These are phyloP conservation scores for Antennarius striatus DNA, from an alignment of 2,113 vertebrate species.

Conservation along the genomic window DNA sequence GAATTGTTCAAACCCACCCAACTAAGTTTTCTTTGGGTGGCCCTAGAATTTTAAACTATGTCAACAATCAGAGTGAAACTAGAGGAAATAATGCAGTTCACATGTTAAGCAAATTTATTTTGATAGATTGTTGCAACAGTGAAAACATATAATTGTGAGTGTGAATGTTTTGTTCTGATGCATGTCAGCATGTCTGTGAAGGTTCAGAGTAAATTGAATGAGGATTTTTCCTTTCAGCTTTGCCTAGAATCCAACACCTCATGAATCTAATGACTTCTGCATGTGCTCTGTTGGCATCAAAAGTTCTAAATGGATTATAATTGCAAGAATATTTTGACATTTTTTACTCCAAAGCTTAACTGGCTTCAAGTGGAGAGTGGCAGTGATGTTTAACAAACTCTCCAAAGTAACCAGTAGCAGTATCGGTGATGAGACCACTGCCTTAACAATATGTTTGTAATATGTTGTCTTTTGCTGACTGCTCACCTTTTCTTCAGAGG, in stretches of 20 bases:
- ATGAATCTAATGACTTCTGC: too few species aligned
- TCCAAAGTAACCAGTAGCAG: too few species aligned
- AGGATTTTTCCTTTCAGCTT: too few species aligned
- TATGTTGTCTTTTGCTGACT: slow-evolving; percentile 8
- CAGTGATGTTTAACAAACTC: too few species aligned
- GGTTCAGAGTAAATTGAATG: too few species aligned
- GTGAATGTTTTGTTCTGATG: background rate
- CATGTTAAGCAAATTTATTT: background rate
- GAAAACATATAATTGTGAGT: background rate
- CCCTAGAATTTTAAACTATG: background rate
- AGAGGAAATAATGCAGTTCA: background rate
- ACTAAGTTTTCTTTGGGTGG: too few species aligned
- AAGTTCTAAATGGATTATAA: too few species aligned
- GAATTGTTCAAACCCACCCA: too few species aligned
- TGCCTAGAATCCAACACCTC: too few species aligned
- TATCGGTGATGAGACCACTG: background rate
- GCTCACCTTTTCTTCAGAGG: slow-evolving; percentile 29
- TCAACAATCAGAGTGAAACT: background rate
- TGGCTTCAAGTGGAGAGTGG: background rate
- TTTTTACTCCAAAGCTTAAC: too few species aligned
- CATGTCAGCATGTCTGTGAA: background rate
- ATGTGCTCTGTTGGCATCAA: too few species aligned
- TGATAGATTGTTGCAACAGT: background rate
- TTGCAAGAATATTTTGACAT: too few species aligned
- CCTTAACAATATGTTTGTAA: slow-evolving; percentile 1